phyloP scores from a whole-genome alignment of 2,113 vertebrate species.

The Catharus minimus region DNA sequence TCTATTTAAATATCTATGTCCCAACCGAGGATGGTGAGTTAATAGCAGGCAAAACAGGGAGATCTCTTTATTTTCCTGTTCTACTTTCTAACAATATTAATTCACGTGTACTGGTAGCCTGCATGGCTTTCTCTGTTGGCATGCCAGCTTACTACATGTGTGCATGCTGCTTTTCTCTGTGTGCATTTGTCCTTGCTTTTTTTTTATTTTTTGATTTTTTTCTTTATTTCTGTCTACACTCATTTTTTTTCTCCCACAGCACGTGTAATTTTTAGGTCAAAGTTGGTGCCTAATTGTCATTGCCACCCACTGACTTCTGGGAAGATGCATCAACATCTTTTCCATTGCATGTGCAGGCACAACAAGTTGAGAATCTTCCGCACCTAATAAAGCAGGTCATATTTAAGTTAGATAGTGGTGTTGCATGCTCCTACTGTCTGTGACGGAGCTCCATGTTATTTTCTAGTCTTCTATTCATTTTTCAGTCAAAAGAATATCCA shows the following conservation, averaged over 20 bases:
- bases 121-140: constrained; percentile 88
- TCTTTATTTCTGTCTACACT: constrained; percentile 52
- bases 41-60: constrained; percentile 72
- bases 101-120: constrained; percentile 72
- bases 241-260: constrained; percentile 75
- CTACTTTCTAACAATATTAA: constrained; percentile 76
- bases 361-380: constrained; percentile 77
- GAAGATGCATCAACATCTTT: constrained; percentile 85
- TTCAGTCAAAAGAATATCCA: constrained; percentile 99
- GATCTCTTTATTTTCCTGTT: constrained; percentile 72
- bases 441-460: constrained; percentile 99
- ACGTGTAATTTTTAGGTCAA: constrained; percentile 83
- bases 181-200: constrained; percentile 48
- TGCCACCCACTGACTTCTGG: constrained; percentile 80
- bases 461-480: constrained; percentile 99
- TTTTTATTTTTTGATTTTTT: background rate
- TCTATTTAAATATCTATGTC: constrained; percentile 98
- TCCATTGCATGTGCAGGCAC: constrained; percentile 91
- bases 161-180: constrained; percentile 84
- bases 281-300: constrained; percentile 75
- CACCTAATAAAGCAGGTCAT: constrained; percentile 77
- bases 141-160: constrained; percentile 79
- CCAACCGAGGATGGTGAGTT: constrained; percentile 99
- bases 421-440: constrained; percentile 94
- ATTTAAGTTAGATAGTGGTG: constrained; percentile 80